Evolutionary conservation across 2,797 vertebrate species (phyloP).

Genomic region (Margarornis squamiger): DNA sequence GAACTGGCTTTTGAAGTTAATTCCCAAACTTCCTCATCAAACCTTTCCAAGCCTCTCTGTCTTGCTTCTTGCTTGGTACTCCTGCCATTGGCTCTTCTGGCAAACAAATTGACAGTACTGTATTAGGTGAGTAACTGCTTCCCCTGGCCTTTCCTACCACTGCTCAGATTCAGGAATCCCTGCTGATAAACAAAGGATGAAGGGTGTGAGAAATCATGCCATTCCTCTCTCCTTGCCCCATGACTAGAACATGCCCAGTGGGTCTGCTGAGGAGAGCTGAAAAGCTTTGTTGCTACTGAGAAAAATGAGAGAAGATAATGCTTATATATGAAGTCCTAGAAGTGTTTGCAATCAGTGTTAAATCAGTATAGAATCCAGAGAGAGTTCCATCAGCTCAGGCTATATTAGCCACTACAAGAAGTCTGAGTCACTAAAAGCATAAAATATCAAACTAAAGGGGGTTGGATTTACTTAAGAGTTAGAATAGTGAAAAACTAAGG

Average conservation of each 20-base stretch:
- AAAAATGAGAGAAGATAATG: background rate
- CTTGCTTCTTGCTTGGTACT: background rate
- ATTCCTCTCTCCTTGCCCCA: background rate
- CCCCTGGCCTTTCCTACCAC: background rate
- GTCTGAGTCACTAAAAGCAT: background rate
- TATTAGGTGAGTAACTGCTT: background rate
- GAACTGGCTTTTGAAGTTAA: background rate
- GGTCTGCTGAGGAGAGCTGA: background rate
- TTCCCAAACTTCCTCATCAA: background rate
- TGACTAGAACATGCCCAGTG: background rate
- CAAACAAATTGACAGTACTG: fast-evolving
- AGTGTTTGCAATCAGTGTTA: background rate
- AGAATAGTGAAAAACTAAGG: background rate
- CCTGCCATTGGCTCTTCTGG: background rate
- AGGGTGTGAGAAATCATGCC: background rate
- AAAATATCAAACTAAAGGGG: background rate
- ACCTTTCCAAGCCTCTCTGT: background rate
- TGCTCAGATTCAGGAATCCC: background rate
- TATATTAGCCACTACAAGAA: background rate
- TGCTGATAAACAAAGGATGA: background rate
- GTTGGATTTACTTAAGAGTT: background rate
- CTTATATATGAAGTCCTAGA: background rate
- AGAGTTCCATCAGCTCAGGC: background rate
- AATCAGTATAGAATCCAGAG: background rate
- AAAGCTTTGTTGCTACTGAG: background rate